phyloP scores from a whole-genome alignment of 2,888 invertebrate genomes.

The Cephalotes varians region DNA sequence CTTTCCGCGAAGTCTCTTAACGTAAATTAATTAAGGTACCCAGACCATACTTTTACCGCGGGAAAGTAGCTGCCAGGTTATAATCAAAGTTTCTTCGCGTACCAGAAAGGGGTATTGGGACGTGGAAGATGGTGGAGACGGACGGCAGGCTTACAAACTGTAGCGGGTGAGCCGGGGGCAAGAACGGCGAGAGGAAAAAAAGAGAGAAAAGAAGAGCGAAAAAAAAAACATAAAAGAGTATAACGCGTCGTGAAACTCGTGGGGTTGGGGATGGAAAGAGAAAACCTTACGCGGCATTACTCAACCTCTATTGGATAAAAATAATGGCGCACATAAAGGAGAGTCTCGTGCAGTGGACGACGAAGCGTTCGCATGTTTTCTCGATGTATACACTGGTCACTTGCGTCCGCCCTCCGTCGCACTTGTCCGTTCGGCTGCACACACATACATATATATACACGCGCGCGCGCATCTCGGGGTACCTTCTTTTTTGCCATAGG shows the following conservation, averaged over 20 bases:
- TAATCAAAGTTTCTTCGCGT: conserved; percentile 71
- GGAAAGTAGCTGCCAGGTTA: conserved; percentile 56
- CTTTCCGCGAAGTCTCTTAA: conserved; percentile 59
- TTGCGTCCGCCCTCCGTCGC: not conserved
- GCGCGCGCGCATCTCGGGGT: not conserved
- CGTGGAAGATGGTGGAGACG: not conserved
- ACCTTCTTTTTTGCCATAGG: not conserved
- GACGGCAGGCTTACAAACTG: conserved; percentile 53
- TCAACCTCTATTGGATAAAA: conserved; percentile 79
- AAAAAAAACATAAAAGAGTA: conserved; percentile 46
- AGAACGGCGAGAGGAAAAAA: conserved; percentile 17
- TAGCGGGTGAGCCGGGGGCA: not conserved
- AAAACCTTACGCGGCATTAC: conserved; percentile 71
- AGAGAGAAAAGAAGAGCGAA: conserved; percentile 22
- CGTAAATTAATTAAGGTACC: conserved; percentile 73
- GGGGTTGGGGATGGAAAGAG: conserved; percentile 33
- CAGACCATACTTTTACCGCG: conserved; percentile 56
- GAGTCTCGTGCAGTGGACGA: conserved; percentile 1
- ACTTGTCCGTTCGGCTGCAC: not conserved
- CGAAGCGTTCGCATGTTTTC: conserved; percentile 16
- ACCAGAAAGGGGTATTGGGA: conserved; percentile 23
- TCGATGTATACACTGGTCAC: conserved; percentile 13
- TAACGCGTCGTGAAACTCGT: conserved; percentile 45
- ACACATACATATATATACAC: conserved; percentile 6
- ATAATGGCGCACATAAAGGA: conserved; percentile 77